Conservation (phyloP, 2,797 vertebrate species). For the Phrynocephalus guinanensis region DNA sequence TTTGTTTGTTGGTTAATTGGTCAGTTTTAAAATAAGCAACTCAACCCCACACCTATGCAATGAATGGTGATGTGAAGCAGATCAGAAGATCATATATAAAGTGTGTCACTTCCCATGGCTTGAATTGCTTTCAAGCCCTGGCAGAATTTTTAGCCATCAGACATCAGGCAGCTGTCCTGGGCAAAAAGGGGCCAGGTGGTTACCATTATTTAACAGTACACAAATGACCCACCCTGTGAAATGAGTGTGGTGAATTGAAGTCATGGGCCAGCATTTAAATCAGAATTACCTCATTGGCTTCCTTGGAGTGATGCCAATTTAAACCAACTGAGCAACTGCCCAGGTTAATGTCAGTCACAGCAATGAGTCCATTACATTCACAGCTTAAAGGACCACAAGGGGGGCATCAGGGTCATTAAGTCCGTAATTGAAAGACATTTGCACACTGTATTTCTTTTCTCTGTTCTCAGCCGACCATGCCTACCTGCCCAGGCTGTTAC, state of each 20-base stretch:
- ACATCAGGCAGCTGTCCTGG: background rate
- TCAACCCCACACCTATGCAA: too few relatives aligned
- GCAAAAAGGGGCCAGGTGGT: background rate
- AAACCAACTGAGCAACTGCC: constrained; percentile 32
- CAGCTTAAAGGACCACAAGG: constrained; percentile 5
- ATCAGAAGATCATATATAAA: background rate
- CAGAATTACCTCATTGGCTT: constrained; percentile 24
- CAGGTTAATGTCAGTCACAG: constrained; percentile 16
- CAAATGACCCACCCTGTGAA: constrained; percentile 1
- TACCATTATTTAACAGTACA: background rate
- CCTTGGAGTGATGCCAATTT: constrained; percentile 28
- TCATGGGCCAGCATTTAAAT: constrained; percentile 9
- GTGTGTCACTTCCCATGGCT: background rate
- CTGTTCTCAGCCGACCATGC: constrained; percentile 1
- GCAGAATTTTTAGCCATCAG: background rate
- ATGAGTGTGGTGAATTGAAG: background rate
- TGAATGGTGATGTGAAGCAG: background rate
- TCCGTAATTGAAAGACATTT: constrained; percentile 42
- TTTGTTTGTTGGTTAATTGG: background rate
- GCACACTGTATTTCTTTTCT: constrained; percentile 28
- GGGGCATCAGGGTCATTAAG: constrained; percentile 31
- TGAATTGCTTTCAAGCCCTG: background rate
- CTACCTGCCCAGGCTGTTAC: background rate
- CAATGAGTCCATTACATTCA: constrained; percentile 26
- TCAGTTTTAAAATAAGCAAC: background rate